Evolutionary conservation across 2,113 vertebrate genomes (phyloP).

Genomic region (Pseudopodoces humilis): DNA sequence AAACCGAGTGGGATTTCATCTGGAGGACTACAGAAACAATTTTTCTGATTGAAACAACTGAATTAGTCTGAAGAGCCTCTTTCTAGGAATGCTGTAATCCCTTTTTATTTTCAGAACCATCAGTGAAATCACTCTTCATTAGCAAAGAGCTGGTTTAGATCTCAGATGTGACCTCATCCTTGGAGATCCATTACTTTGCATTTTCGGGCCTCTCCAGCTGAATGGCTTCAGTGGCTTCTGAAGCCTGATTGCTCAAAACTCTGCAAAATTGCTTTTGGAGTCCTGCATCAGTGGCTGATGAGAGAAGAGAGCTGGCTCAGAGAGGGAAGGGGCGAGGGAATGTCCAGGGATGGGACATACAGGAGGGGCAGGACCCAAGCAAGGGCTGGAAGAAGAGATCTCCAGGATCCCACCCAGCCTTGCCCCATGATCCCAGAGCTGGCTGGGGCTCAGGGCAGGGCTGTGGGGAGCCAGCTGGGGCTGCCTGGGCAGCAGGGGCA

Average conservation of each 20-base stretch:
- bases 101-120: not conserved
- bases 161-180: not conserved
- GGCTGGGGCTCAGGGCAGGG: not conserved
- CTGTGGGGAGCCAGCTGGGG: not conserved
- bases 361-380: not conserved
- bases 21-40: not conserved
- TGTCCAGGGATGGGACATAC: not conserved
- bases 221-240: not conserved
- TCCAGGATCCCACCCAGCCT: not conserved
- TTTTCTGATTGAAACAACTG: not conserved
- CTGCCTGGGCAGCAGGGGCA: not conserved
- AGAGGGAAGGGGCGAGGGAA: not conserved
- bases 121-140: not conserved
- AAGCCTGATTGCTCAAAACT: not conserved
- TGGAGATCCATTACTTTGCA: not conserved
- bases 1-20: not conserved
- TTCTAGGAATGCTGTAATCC: not conserved
- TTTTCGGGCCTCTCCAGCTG: not conserved
- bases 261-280: not conserved
- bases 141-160: not conserved
- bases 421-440: rapidly evolving
- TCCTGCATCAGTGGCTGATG: not conserved
- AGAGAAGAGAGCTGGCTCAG: not conserved
- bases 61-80: not conserved
- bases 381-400: not conserved